Conservation (phyloP, 2,888 invertebrate species). For the Chloroclysta siterata region DNA sequence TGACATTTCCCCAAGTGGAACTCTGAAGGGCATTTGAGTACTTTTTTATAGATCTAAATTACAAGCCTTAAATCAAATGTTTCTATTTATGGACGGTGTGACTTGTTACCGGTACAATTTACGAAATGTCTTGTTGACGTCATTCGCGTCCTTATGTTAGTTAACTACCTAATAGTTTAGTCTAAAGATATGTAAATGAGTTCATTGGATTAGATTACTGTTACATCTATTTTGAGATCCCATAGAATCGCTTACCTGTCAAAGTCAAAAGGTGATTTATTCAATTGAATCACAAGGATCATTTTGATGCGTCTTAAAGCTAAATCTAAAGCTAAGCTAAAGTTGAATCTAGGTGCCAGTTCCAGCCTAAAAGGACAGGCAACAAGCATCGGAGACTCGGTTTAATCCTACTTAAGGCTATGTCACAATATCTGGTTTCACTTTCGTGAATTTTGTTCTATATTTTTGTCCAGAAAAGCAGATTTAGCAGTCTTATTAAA, state of each 20-base stretch:
- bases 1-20: conserved; percentile 26
- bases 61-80: conserved; percentile 37
- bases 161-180: conserved; percentile 29
- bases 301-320: no score
- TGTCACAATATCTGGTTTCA: no score
- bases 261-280: no score
- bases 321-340: no score
- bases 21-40: conserved; percentile 20
- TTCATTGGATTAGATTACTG: conserved; percentile 35
- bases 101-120: conserved; percentile 38
- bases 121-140: conserved; percentile 43
- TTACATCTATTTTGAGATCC: conserved; percentile 6
- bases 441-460: no score
- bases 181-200: conserved; percentile 34
- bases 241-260: background rate
- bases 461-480: no score
- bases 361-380: no score
- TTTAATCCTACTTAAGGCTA: no score
- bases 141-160: conserved; percentile 41
- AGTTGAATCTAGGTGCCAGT: no score
- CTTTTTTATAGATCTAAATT: conserved; percentile 27
- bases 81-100: conserved; percentile 35
- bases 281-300: no score
- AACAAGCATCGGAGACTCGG: no score
- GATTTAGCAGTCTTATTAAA: no score